Evolutionary conservation across 1,140 invertebrate species (phyloP).

Genomic region (Penaeus indicus): DNA sequence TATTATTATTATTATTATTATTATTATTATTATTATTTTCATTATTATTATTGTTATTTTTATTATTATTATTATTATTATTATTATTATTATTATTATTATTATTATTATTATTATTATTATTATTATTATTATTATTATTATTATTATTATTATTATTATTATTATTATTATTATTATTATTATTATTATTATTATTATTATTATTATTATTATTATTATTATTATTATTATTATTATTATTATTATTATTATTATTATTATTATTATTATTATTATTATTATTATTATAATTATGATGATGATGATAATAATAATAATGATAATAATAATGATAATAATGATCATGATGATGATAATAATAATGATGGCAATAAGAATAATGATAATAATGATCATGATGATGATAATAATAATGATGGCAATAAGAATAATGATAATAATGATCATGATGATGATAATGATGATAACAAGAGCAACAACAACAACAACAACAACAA

Average conservation of each 20-base stretch:
- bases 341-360: not conserved
- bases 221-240: not conserved
- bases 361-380: not conserved
- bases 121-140: too few relatives aligned
- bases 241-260: not conserved
- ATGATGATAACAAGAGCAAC: not conserved
- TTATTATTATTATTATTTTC: too few relatives aligned
- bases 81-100: too few relatives aligned
- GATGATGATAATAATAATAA: not conserved
- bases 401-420: not conserved
- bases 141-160: too few relatives aligned
- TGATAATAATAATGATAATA: not conserved
- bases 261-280: too few relatives aligned
- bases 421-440: not conserved
- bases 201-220: not conserved
- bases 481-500: not conserved
- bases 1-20: too few relatives aligned
- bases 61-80: too few relatives aligned
- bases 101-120: too few relatives aligned
- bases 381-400: not conserved
- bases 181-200: too few relatives aligned
- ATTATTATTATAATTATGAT: too few relatives aligned
- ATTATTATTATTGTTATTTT: too few relatives aligned
- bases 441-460: conserved; percentile 2
- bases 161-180: too few relatives aligned